Conservation (phyloP, 2,888 invertebrate species). For the Chloroclystis v-ata region DNA sequence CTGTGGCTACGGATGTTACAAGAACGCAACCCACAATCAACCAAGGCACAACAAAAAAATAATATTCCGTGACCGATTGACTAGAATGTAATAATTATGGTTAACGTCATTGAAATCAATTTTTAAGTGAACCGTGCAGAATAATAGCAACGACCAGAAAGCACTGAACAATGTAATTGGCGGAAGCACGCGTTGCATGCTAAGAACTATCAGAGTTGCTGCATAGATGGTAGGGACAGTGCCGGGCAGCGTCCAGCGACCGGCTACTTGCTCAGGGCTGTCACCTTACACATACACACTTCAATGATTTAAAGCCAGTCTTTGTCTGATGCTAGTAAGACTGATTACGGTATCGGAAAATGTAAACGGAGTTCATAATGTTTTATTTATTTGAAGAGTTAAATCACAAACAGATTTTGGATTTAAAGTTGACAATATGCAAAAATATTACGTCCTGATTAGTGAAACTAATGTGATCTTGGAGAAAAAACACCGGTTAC, state of each 20-base stretch:
- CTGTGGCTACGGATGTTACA: neutral
- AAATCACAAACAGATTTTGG: no score
- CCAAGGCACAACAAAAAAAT: conserved; percentile 11
- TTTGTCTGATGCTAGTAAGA: no score
- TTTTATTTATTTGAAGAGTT: no score
- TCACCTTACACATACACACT: no score
- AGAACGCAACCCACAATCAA: neutral
- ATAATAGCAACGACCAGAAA: conserved; percentile 26
- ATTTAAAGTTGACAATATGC: no score
- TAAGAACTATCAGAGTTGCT: conserved; percentile 34
- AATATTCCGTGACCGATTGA: conserved; percentile 13
- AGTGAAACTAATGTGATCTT: no score
- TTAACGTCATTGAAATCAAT: conserved; percentile 27
- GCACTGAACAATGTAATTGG: conserved; percentile 36
- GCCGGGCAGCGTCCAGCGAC: conserved; percentile 7
- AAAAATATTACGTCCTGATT: no score
- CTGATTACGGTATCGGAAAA: no score
- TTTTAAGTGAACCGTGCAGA: conserved; percentile 27
- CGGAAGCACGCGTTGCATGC: conserved; percentile 46
- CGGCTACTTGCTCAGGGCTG: conserved; percentile 12
- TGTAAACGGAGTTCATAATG: no score
- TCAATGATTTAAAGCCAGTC: no score
- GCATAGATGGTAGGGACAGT: conserved; percentile 44
- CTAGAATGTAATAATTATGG: conserved; percentile 19
- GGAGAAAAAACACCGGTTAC: no score